Percentiles rank a stretch among this genome's conserved stretches.
Evolutionary conservation across 2,888 invertebrate genomes (phyloP).

Genomic region (Cantharis flavilabris): DNA sequence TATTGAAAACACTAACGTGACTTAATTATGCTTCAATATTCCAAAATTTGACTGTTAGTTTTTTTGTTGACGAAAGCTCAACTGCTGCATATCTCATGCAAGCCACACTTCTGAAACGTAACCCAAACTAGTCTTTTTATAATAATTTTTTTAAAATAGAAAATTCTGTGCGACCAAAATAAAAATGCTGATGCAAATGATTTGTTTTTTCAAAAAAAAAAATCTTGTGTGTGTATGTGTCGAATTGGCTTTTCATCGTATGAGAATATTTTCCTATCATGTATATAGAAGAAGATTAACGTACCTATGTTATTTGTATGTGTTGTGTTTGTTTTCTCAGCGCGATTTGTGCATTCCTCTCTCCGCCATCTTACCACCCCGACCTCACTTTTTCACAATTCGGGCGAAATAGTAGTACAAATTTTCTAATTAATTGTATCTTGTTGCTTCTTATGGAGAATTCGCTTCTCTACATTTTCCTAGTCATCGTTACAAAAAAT

Average conservation of each 20-base stretch:
- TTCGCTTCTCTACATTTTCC: neutral
- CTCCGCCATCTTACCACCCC: neutral
- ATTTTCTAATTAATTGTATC: slow-evolving; percentile 2
- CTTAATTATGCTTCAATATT: slow-evolving; percentile 31
- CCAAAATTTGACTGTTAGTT: slow-evolving; percentile 32
- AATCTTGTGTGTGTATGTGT: neutral
- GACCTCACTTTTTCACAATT: neutral
- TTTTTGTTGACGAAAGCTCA: slow-evolving; percentile 29
- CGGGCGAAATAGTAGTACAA: neutral
- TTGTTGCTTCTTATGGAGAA: neutral
- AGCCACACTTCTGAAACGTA: slow-evolving; percentile 37
- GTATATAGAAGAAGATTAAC: slow-evolving; percentile 50
- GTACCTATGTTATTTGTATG: slow-evolving; percentile 53
- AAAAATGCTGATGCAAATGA: neutral
- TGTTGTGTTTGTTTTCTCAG: slow-evolving; percentile 46
- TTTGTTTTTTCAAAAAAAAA: neutral
- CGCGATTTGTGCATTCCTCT: slow-evolving; percentile 40
- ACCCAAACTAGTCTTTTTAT: slow-evolving; percentile 52
- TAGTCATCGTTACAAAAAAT: neutral
- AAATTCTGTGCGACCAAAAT: slow-evolving; percentile 17
- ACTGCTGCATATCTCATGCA: slow-evolving; percentile 23
- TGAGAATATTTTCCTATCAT: slow-evolving; percentile 50
- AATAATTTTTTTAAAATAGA: slow-evolving; percentile 21
- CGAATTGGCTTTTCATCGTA: neutral
- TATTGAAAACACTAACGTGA: slow-evolving; percentile 32